Percentiles rank a stretch among this genome's conserved stretches.
phyloP scores from a whole-genome alignment of 37 sponge, comb jelly and placozoan species.

The Haliclona indistincta region DNA sequence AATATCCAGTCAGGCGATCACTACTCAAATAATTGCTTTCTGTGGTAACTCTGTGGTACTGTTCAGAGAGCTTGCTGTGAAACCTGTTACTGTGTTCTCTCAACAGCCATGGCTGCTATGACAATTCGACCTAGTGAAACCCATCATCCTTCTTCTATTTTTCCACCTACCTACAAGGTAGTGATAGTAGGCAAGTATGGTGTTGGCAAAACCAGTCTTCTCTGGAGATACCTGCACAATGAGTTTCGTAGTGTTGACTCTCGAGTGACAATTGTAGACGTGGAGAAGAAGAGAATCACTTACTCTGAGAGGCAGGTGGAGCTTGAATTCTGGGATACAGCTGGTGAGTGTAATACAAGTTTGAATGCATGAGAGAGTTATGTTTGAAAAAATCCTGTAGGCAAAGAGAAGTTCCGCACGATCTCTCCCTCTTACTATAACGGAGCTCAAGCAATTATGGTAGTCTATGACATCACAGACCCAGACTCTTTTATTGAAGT shows the following conservation, averaged over 20 bases:
- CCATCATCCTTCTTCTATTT: background rate
- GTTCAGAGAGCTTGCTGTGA: too few relatives aligned
- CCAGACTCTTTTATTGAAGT: background rate
- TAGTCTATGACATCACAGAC: conserved; percentile 2
- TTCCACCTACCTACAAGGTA: background rate
- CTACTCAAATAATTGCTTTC: too few relatives aligned
- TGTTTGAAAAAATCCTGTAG: background rate
- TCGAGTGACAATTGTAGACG: background rate
- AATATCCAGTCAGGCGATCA: too few relatives aligned
- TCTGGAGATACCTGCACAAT: conserved; percentile 1
- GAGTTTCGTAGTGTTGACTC: background rate
- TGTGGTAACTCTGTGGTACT: too few relatives aligned
- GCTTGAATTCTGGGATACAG: background rate
- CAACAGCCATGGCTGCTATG: too few relatives aligned
- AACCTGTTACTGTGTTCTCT: too few relatives aligned
- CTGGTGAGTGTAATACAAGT: too few relatives aligned
- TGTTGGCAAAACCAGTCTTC: conserved; percentile 2
- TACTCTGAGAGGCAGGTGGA: background rate
- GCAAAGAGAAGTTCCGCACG: background rate
- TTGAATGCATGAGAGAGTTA: background rate
- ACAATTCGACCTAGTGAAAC: background rate
- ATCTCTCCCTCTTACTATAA: background rate
- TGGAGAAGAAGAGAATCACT: background rate
- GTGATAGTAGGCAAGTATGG: background rate
- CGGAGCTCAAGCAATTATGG: background rate